Conservation (phyloP, 2,888 invertebrate species). For the Drosophila prostipennis region DNA sequence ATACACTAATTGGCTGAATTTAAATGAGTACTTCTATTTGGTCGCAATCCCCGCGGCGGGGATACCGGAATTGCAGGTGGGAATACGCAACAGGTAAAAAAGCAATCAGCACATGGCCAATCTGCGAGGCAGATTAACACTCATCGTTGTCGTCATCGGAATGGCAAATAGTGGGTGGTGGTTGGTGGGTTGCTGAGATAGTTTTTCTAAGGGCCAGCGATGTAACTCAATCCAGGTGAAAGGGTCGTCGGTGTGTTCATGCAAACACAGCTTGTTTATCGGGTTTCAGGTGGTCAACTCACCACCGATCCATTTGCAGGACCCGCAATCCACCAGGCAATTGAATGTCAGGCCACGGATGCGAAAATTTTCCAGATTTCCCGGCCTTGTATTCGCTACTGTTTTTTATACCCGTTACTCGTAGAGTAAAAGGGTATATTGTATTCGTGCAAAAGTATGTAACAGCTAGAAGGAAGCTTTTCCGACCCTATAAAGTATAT, state of each 20-base stretch:
- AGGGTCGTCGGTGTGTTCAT: constrained; percentile 19
- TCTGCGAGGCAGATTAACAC: constrained; percentile 44
- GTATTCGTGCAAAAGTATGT: too few relatives aligned
- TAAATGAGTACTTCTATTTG: constrained; percentile 7
- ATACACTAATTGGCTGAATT: constrained; percentile 9
- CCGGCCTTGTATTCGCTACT: constrained; percentile 21
- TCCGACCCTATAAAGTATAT: too few relatives aligned
- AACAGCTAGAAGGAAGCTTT: too few relatives aligned
- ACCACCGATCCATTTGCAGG: not conserved
- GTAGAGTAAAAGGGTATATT: too few relatives aligned
- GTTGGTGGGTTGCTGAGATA: constrained; percentile 33
- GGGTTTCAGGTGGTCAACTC: constrained; percentile 45
- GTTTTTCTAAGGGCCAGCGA: constrained; percentile 45
- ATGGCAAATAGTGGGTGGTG: constrained; percentile 9
- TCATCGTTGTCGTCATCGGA: constrained; percentile 4
- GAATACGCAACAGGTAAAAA: constrained; percentile 31
- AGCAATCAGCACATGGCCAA: constrained; percentile 48
- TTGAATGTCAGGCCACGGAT: constrained; percentile 66
- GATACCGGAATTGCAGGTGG: not conserved
- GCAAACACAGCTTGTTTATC: constrained; percentile 54
- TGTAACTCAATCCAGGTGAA: constrained; percentile 25
- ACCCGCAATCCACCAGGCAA: constrained; percentile 34
- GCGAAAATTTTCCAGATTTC: constrained; percentile 59
- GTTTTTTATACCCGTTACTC: too few relatives aligned
- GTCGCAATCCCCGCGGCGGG: not conserved